phyloP scores from a whole-genome alignment of 2,113 vertebrate genomes.

The Climacteris rufus region DNA sequence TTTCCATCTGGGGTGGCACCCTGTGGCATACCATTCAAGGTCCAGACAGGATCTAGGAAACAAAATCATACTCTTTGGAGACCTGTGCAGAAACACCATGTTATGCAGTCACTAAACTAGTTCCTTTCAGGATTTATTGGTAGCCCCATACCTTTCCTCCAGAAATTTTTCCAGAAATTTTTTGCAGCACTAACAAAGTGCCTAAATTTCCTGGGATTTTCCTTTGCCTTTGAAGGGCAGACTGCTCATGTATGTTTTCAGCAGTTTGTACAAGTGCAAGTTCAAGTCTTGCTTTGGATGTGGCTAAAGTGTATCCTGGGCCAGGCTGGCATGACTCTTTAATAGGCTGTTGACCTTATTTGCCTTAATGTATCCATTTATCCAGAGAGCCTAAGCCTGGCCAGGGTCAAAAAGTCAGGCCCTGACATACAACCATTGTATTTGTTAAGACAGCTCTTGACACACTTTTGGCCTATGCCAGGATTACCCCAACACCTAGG shows the following conservation, averaged over 20 bases:
- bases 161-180: neutral
- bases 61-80: rapidly evolving
- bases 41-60: neutral
- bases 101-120: neutral
- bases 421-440: neutral
- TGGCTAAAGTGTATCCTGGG: neutral
- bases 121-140: neutral
- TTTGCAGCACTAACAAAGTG: neutral
- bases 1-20: neutral
- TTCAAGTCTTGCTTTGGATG: neutral
- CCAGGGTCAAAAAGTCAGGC: neutral
- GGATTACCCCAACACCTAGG: neutral
- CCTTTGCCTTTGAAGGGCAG: neutral
- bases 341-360: neutral
- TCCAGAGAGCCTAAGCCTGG: neutral
- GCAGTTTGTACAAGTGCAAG: neutral
- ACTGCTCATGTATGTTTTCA: neutral
- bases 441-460: neutral
- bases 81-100: neutral
- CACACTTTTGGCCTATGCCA: neutral
- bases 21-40: neutral
- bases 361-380: neutral
- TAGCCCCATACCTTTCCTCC: neutral
- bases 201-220: neutral
- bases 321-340: neutral